Conservation (phyloP, 23 tunicate species). For the Trididemnum miniatum region DNA sequence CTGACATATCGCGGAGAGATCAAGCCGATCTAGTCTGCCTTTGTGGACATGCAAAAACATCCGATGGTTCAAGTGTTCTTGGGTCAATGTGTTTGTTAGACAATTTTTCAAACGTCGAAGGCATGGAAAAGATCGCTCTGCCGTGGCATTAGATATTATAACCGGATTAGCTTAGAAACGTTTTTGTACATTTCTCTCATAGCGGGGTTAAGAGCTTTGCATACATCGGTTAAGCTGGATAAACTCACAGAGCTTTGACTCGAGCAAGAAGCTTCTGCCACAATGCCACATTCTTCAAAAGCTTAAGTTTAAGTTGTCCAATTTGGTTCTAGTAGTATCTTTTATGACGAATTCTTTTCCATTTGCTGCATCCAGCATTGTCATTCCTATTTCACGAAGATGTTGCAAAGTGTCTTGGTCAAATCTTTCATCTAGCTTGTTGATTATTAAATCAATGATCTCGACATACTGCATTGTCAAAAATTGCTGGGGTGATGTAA, state of each 20-base stretch:
- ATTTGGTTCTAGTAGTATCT: neutral
- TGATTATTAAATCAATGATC: neutral
- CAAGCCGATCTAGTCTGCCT: neutral
- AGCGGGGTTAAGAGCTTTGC: slow-evolving; percentile 6
- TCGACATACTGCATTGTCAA: slow-evolving; percentile 21
- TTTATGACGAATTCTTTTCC: neutral
- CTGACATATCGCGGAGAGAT: slow-evolving; percentile 4
- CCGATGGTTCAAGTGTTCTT: slow-evolving; percentile 20
- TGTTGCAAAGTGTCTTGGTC: slow-evolving; percentile 7
- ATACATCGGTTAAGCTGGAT: neutral
- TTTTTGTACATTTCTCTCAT: neutral
- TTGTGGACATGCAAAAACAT: slow-evolving; percentile 1
- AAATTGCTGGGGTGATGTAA: slow-evolving; percentile 17
- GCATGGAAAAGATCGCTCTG: neutral
- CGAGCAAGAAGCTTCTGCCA: neutral
- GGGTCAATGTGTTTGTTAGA: neutral
- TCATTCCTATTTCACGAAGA: slow-evolving; percentile 3
- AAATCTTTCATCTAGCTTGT: slow-evolving; percentile 24
- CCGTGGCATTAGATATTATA: slow-evolving; percentile 14
- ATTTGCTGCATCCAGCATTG: neutral
- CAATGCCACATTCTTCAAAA: slow-evolving; percentile 2
- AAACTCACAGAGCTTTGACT: neutral
- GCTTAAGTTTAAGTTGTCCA: neutral
- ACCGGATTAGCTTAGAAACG: neutral
- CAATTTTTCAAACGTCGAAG: neutral